Evolutionary conservation across 2,797 vertebrate genomes (phyloP), one percentile per base, ranked within the genome.

Genomic region (Peromyscus nudipes): DNA sequence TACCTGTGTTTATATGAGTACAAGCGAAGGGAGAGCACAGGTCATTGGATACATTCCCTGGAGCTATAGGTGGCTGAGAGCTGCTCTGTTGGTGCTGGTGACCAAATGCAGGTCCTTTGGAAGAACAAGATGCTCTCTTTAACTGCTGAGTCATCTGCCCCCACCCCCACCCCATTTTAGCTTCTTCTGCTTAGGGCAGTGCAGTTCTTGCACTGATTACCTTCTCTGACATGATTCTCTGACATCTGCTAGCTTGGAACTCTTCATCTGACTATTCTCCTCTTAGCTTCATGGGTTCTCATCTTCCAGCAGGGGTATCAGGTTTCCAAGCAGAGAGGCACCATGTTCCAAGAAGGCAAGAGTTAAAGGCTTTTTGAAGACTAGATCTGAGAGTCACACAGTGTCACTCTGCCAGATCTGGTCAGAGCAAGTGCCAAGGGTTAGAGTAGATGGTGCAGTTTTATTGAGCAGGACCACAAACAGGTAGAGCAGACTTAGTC

Each of bases 341-440:
- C 80, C 19, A 14, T 25, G 76, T 81, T 95, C 52, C 49, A 84
- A 60, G 34, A 88, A 23, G 40, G 7, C 60, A 84, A 93, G 60
- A 85, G 46, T 49, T 91, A 46, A 40, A 40, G 52, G 21, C 46
- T 81, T 79, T 67, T 93, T 62, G 92, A 94, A 57, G 21, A 37
- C 40, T 76, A n/a, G 16, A 21, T 67, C 94, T 86, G 77, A 31
- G 83, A 96, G 87, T 95, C 46, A 83, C 14, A 55, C 8, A 27
- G 19, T 69, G 46, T 91, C 89, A 31, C 69, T 92, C 55, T 43
- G 52, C 6, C 10, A 60, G 12, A 19, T 89, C 52, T 67, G 19
- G 34, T 71, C 79, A 89, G 25, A 49, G 55, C 69, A 25, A 43
- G 64, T 91, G 43, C 73, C 13, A 65, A 43, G 13, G 14, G 0